These are phyloP conservation scores for Siniperca chuatsi DNA, from an alignment of 2,113 vertebrate species.

Conservation along the genomic window DNA sequence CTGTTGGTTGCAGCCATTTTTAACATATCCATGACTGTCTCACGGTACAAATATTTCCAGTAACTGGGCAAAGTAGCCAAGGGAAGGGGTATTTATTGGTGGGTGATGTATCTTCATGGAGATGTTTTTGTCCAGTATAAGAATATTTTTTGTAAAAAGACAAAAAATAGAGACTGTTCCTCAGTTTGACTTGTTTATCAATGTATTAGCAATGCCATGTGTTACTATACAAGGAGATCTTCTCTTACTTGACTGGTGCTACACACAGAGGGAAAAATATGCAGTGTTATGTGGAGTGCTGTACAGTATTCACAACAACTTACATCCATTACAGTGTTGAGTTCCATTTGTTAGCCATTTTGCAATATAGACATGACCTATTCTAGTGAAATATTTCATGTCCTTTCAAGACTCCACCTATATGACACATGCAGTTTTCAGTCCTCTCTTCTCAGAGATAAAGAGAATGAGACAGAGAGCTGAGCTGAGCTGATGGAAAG, in stretches of 20 bases:
- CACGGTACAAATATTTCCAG: constrained; percentile 78
- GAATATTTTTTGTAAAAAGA: constrained; percentile 70
- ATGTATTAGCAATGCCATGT: constrained; percentile 70
- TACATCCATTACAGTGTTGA: constrained; percentile 69
- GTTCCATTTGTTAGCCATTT: constrained; percentile 69
- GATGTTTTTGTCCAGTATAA: constrained; percentile 71
- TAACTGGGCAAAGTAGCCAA: constrained; percentile 71
- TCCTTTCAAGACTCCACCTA: constrained; percentile 55
- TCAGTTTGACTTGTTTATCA: constrained; percentile 68
- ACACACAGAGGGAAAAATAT: constrained; percentile 68
- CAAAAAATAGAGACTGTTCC: constrained; percentile 63
- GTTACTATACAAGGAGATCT: constrained; percentile 68
- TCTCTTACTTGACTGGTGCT: constrained; percentile 79
- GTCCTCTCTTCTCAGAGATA: constrained; percentile 65
- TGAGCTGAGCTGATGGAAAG: constrained; percentile 69
- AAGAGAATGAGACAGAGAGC: constrained; percentile 65
- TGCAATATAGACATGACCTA: constrained; percentile 64
- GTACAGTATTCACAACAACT: constrained; percentile 74
- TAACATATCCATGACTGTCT: constrained; percentile 67
- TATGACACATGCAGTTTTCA: constrained; percentile 59
- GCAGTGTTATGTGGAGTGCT: constrained; percentile 70
- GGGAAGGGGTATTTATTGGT: constrained; percentile 82
- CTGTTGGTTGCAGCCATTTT: constrained; percentile 49
- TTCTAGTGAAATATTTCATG: constrained; percentile 58
- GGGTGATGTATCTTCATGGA: constrained; percentile 71